Conservation (phyloP, 1,140 invertebrate genomes). For the Heliothis subflexa region DNA sequence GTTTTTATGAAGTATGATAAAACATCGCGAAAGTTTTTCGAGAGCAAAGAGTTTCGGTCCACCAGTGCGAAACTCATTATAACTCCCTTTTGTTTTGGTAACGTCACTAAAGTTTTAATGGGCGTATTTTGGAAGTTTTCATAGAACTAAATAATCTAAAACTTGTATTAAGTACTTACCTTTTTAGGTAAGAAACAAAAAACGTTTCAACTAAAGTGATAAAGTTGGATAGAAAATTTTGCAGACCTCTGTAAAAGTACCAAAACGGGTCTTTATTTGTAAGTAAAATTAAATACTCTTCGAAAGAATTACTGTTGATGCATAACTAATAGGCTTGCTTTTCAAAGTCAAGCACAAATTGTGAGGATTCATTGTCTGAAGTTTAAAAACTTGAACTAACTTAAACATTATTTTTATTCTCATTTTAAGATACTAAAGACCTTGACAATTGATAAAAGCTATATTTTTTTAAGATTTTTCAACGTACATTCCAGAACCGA, state of each 20-base stretch:
- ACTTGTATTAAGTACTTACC: conserved; percentile 26
- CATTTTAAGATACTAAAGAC: too few relatives aligned
- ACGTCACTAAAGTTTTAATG: conserved; percentile 51
- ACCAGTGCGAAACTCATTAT: conserved; percentile 44
- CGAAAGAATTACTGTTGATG: not conserved
- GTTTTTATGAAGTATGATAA: conserved; percentile 38
- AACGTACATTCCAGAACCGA: too few relatives aligned
- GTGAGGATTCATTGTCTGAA: not conserved
- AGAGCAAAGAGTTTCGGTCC: conserved; percentile 37
- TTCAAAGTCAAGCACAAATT: not conserved
- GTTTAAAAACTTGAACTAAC: not conserved
- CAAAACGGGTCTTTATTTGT: not conserved
- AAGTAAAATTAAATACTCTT: not conserved
- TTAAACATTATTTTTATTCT: too few relatives aligned
- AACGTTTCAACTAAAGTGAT: conserved; percentile 1
- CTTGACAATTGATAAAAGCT: too few relatives aligned
- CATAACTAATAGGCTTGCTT: not conserved
- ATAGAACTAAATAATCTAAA: conserved; percentile 46
- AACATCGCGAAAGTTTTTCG: conserved; percentile 38
- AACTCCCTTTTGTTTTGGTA: conserved; percentile 51
- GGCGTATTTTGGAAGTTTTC: conserved; percentile 47
- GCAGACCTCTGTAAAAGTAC: not conserved
- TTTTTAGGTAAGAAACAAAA: conserved; percentile 1
- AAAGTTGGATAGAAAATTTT: not conserved
- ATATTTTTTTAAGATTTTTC: too few relatives aligned